A percentile compares a stretch with the other conserved stretches of the same genome.
These are phyloP conservation scores for Sarotherodon lohbergeri DNA, from an alignment of 2,113 vertebrate species.

Conservation along the genomic window DNA sequence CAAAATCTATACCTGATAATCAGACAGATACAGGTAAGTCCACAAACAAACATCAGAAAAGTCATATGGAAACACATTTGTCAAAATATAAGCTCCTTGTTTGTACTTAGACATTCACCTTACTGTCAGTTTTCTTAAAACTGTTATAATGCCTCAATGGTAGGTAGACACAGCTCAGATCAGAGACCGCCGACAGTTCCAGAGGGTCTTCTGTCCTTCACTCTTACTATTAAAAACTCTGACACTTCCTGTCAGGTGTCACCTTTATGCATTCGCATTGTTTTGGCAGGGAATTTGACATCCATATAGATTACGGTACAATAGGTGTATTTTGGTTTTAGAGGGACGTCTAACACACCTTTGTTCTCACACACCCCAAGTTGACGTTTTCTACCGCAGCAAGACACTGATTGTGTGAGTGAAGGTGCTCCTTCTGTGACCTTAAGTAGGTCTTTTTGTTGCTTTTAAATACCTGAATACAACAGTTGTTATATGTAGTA, in stretches of 20 bases:
- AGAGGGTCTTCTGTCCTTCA: not conserved
- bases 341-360: not conserved
- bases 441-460: not conserved
- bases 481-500: not conserved
- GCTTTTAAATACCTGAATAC: constrained; percentile 24
- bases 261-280: not conserved
- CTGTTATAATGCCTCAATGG: not conserved
- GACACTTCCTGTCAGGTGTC: not conserved
- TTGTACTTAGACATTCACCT: not conserved
- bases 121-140: not conserved
- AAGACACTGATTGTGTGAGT: not conserved
- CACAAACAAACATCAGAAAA: not conserved
- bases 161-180: not conserved
- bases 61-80: not conserved
- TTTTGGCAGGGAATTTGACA: not conserved
- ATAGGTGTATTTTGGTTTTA: not conserved
- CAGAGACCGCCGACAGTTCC: rapidly evolving
- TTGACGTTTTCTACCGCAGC: not conserved
- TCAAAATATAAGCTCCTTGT: not conserved
- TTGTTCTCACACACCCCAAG: not conserved
- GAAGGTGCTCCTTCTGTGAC: not conserved
- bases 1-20: not conserved
- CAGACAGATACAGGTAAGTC: not conserved
- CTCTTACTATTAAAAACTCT: not conserved
- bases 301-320: not conserved